Base-by-base conservation (phyloP, 1,140 invertebrate genomes). In the Anagrus nilaparvatae region DNA sequence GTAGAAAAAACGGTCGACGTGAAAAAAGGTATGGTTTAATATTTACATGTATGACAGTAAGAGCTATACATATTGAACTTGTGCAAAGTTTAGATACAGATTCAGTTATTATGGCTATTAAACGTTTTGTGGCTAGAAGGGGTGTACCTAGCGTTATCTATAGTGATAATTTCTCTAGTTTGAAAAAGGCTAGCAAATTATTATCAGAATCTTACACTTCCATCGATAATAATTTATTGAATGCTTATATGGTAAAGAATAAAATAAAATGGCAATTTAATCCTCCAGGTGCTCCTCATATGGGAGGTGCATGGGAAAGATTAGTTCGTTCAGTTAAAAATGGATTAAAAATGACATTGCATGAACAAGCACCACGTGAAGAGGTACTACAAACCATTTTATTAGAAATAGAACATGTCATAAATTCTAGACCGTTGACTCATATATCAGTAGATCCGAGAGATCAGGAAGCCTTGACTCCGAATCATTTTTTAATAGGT, bases 401-500 rank as follows among this genome's bases (percentile, higher is more conserved):
- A 2, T 12, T 20, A 6, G 41, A 36, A 21, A 36, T 36, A 12
- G 25, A 43, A 23, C 33, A 43, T 14, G 19, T 18, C 2, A 25
- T 43, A 16, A 43, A 43, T 29, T 35, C 32, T 10, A 25, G 41
- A 6, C 33, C 30, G 1, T n/a, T 42, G 3, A 35, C 18, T 3
- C 24, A 34, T 10, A 30, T 33, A 3, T 34, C 40, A 1, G 14
- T 34, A 10, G 16, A 28, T n/a, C 31, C 25, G 10, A 24, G 23
- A 18, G 32, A 33, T 13, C 8, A 21, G n/a, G 40, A 35, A 35
- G 37, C 32, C 1, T 25, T 59, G 0, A 56, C 56, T 3, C 57
- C 59, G 0, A 59, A 53, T 28, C 60, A 64, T 43, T 61, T 63
- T 31, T 33, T 63, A 1, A 49, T 57, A 16, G 50, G 57, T 4